Evolutionary conservation across 1,140 invertebrate species (phyloP).

Genomic region (Drosophila serrata): DNA sequence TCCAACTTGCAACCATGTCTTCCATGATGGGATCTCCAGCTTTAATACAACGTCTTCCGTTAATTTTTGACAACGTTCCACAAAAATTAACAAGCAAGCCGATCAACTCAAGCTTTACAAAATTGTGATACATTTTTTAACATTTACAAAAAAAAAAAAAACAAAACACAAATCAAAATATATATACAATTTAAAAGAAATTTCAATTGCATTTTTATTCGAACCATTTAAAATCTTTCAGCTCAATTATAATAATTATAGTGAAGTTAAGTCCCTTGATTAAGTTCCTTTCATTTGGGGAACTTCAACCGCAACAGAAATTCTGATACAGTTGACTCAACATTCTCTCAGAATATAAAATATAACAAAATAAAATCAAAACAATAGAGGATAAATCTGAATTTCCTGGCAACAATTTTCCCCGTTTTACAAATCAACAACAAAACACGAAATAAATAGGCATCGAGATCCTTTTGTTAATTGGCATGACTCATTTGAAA

Average conservation of each 20-base stretch:
- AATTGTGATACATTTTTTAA: conserved; percentile 84
- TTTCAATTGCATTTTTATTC: conserved; percentile 21
- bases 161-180: conserved; percentile 59
- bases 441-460: conserved; percentile 39
- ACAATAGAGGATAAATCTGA: conserved; percentile 11
- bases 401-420: conserved; percentile 40
- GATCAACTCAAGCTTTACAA: conserved; percentile 76
- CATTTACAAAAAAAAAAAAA: conserved; percentile 38
- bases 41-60: conserved; percentile 71
- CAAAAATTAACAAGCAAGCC: conserved; percentile 73
- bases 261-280: conserved; percentile 1
- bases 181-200: conserved; percentile 71
- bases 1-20: conserved; percentile 55
- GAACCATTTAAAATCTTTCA: not conserved
- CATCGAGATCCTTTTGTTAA: conserved; percentile 56
- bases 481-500: conserved; percentile 65
- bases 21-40: conserved; percentile 63
- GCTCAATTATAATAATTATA: not conserved
- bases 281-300: conserved; percentile 7
- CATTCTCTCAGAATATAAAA: not conserved
- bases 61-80: conserved; percentile 53
- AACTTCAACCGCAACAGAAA: conserved; percentile 4
- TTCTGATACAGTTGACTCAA: conserved; percentile 12
- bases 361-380: not conserved
- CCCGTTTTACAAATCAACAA: conserved; percentile 51